Percentiles rank a stretch among this genome's conserved stretches.
Conservation (phyloP, 2,113 vertebrate genomes). For the Emydura subglobosa region DNA sequence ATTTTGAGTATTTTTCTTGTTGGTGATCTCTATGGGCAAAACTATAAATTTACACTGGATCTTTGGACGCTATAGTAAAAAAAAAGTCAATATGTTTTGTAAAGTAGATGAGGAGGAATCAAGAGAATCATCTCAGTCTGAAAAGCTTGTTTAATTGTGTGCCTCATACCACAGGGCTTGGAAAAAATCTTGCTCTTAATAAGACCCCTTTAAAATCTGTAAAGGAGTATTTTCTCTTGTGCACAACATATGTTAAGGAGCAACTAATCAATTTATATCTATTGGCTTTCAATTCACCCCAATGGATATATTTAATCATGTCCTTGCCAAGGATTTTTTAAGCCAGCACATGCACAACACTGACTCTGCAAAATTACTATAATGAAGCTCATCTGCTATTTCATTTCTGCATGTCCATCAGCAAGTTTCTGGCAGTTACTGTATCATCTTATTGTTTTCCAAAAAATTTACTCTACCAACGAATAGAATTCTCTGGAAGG, state of each 20-base stretch:
- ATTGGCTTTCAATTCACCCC: neutral
- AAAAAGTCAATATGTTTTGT: neutral
- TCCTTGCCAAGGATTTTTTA: neutral
- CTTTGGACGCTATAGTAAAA: neutral
- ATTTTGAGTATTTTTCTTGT: neutral
- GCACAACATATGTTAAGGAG: neutral
- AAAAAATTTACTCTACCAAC: neutral
- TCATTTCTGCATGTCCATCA: neutral
- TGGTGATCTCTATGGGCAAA: neutral
- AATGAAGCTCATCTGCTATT: neutral
- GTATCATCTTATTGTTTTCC: neutral
- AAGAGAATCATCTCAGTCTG: fast-evolving
- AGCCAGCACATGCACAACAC: neutral
- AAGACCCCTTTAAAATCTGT: neutral
- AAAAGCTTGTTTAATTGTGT: neutral
- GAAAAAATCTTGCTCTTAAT: neutral
- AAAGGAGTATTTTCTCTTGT: neutral
- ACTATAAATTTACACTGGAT: neutral
- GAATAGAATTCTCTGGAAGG: neutral
- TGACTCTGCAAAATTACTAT: neutral
- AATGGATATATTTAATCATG: fast-evolving
- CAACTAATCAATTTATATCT: neutral
- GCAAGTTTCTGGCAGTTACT: neutral
- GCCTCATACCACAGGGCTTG: neutral
- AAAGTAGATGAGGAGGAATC: neutral